Conservation (phyloP, 2,888 invertebrate genomes). For the Cephus sareptanus region DNA sequence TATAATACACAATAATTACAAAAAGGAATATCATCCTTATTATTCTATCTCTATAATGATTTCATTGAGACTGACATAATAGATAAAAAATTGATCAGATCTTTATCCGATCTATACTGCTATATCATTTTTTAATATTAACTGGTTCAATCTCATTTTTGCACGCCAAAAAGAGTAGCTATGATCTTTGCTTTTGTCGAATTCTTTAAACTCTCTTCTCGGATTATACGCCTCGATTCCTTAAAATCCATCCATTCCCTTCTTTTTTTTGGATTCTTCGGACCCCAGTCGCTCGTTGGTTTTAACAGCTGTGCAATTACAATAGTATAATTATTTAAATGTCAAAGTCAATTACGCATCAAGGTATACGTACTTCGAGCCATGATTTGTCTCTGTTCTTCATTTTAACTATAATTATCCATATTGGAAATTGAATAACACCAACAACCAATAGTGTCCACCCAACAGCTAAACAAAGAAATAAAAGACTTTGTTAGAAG, state of each 20-base stretch:
- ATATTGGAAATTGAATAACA: slow-evolving; percentile 68
- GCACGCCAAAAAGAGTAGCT: slow-evolving; percentile 2
- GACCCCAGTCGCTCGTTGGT: slow-evolving; percentile 74
- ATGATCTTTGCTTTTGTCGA: slow-evolving; percentile 1
- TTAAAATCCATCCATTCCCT: slow-evolving; percentile 74
- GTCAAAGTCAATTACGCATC: slow-evolving; percentile 5
- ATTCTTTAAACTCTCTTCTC: slow-evolving; percentile 2
- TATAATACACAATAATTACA: slow-evolving; percentile 4
- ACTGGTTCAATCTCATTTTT: not conserved
- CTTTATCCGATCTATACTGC: not conserved
- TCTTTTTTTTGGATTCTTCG: slow-evolving; percentile 68
- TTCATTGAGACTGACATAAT: not conserved
- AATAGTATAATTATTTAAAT: slow-evolving; percentile 5
- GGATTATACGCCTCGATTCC: slow-evolving; percentile 64
- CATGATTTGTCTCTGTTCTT: slow-evolving; percentile 42
- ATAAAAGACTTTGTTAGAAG: not conserved
- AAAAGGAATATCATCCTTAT: not conserved
- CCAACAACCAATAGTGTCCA: slow-evolving; percentile 68
- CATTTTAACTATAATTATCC: slow-evolving; percentile 59
- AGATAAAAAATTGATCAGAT: not conserved
- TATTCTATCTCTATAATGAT: not conserved
- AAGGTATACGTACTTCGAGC: slow-evolving; percentile 34
- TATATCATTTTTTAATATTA: not conserved
- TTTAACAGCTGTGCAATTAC: slow-evolving; percentile 66
- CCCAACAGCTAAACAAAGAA: slow-evolving; percentile 64